Evolutionary conservation across 2,888 invertebrate species (phyloP).

Genomic region (Brassicogethes aeneus): DNA sequence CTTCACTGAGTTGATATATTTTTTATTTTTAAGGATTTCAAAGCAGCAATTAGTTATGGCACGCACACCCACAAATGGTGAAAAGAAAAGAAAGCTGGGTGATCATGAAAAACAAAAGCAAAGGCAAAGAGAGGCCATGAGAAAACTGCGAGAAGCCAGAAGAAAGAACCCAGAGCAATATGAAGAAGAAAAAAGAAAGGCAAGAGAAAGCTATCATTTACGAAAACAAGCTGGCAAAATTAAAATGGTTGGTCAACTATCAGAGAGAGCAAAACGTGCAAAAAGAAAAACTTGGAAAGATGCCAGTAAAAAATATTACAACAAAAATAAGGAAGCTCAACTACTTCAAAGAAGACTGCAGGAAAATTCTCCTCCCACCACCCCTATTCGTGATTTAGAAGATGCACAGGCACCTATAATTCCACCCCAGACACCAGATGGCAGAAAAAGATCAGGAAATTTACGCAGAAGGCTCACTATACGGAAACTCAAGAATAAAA

Average conservation of each 20-base stretch:
- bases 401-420: not conserved
- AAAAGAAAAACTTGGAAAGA: not conserved
- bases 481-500: not conserved
- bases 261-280: not conserved
- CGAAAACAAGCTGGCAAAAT: not conserved
- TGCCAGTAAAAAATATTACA: constrained; percentile 1
- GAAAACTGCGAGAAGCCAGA: not conserved
- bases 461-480: not conserved
- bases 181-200: not conserved
- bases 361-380: not conserved
- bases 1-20: no score
- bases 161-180: not conserved
- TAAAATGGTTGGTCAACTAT: not conserved
- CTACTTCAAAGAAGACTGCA: not conserved
- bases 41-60: not conserved
- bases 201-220: not conserved
- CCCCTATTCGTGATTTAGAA: not conserved
- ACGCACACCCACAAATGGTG: not conserved
- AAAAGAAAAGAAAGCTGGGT: not conserved
- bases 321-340: constrained; percentile 1
- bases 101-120: no score
- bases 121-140: not conserved
- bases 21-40: not conserved
- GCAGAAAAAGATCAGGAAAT: not conserved
- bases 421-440: not conserved